These are phyloP conservation scores for Actinostola sp. DNA, from an alignment of 92 coral and sea anemone species.

Conservation along the genomic window DNA sequence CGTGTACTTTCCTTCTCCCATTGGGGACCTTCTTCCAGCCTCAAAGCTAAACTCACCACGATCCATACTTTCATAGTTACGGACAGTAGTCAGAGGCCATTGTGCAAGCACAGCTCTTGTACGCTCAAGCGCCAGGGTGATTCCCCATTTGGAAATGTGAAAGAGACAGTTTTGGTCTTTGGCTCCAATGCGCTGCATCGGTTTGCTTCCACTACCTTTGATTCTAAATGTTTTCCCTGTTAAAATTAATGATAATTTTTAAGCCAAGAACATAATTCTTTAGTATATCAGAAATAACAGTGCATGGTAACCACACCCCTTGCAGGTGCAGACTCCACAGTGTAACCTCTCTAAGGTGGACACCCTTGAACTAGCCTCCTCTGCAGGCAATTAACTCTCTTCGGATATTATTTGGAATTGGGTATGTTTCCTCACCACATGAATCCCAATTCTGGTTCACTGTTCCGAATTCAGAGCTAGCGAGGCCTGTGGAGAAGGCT, in stretches of 20 bases:
- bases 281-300: no score
- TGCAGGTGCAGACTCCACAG: no score
- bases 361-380: no score
- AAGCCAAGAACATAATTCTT: no score
- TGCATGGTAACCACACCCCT: no score
- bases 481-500: no score
- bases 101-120: conserved; percentile 94
- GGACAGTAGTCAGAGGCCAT: conserved; percentile 97
- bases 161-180: conserved; percentile 84
- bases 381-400: no score
- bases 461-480: no score
- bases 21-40: conserved; percentile 93
- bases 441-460: no score
- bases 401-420: no score
- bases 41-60: conserved; percentile 88
- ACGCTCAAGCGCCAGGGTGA: conserved; percentile 91
- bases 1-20: conserved; percentile 93
- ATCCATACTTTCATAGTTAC: conserved; percentile 92
- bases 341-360: no score
- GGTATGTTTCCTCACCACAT: no score
- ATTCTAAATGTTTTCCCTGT: conserved; percentile 83
- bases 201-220: conserved; percentile 80
- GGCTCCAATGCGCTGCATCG: conserved; percentile 93
- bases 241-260: not conserved
- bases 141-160: conserved; percentile 92